Evolutionary conservation across 2,113 vertebrate species (phyloP).

Genomic region (Leptodactylus fuscus): DNA sequence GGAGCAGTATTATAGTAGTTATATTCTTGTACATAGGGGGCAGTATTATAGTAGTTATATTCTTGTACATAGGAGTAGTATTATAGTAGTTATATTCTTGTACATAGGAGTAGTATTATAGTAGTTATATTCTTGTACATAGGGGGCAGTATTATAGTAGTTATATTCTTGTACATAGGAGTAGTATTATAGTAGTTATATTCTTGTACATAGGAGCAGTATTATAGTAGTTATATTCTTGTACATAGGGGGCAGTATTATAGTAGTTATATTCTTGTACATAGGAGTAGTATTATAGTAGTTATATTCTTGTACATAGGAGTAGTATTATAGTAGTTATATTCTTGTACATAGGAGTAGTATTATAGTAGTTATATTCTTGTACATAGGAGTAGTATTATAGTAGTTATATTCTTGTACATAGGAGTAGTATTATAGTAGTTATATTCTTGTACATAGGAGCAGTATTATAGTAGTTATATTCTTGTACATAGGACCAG

Average conservation of each 20-base stretch:
- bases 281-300: background rate
- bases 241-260: too few species aligned
- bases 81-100: too few species aligned
- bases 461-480: constrained; percentile 7
- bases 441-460: constrained; percentile 12
- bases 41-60: background rate
- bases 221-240: too few species aligned
- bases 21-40: background rate
- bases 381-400: background rate
- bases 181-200: too few species aligned
- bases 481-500: background rate
- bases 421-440: background rate
- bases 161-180: too few species aligned
- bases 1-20: background rate
- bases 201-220: too few species aligned
- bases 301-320: background rate
- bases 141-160: too few species aligned
- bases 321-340: constrained; percentile 4
- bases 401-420: constrained; percentile 18
- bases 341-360: background rate
- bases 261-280: too few species aligned
- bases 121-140: too few species aligned
- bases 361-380: constrained; percentile 16
- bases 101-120: too few species aligned
- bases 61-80: too few species aligned